These are phyloP conservation scores for Plutella xylostella DNA, from an alignment of 2,888 invertebrate genomes.

Conservation along the genomic window DNA sequence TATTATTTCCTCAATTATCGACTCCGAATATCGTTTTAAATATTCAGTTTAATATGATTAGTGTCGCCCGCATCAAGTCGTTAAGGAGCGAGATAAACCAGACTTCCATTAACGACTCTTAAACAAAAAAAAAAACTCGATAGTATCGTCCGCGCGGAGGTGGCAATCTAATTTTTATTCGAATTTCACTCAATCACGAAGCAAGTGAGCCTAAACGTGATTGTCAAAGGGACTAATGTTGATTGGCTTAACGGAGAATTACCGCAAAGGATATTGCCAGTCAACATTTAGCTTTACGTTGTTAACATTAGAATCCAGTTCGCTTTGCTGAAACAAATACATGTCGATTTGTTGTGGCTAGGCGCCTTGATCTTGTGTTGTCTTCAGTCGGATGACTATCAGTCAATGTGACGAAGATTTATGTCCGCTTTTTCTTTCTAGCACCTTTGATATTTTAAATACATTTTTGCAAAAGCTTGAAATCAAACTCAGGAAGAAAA, in stretches of 20 bases:
- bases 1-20: no score
- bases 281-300: no score
- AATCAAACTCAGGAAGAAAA: no score
- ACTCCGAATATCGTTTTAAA: not conserved
- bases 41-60: slow-evolving; percentile 39
- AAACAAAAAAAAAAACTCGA: slow-evolving; percentile 49
- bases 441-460: not conserved
- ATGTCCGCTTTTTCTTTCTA: slow-evolving; percentile 25
- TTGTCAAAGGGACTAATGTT: slow-evolving; percentile 57
- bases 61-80: slow-evolving; percentile 63
- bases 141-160: slow-evolving; percentile 51
- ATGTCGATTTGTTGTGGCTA: slow-evolving; percentile 12
- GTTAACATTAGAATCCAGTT: slow-evolving; percentile 26
- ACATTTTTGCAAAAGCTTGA: no score
- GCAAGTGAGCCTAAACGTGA: slow-evolving; percentile 58
- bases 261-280: no score
- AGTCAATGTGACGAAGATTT: slow-evolving; percentile 43
- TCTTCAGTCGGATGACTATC: slow-evolving; percentile 35
- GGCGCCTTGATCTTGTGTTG: slow-evolving; percentile 29
- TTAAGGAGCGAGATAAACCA: slow-evolving; percentile 66
- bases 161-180: slow-evolving; percentile 64
- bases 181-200: slow-evolving; percentile 56
- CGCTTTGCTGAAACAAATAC: slow-evolving; percentile 7
- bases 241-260: slow-evolving; percentile 44
- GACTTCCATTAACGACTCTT: slow-evolving; percentile 54